phyloP scores from a whole-genome alignment of 2,888 invertebrate species.

The Drosophila nr. perissopoda region DNA sequence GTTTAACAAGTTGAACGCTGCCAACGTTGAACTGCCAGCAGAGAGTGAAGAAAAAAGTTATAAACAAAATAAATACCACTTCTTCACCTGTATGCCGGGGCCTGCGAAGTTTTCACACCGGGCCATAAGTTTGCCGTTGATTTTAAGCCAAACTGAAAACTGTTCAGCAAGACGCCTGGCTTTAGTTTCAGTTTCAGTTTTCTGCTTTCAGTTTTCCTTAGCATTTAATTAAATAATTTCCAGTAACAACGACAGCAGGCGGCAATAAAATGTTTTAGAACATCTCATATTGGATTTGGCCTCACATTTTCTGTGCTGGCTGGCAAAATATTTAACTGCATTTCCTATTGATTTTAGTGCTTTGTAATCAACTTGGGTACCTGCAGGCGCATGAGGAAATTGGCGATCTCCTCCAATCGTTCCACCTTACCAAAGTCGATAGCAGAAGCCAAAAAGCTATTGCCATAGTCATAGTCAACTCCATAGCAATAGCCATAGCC shows the following conservation, averaged over 20 bases:
- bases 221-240: constrained; percentile 78
- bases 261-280: constrained; percentile 44
- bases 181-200: constrained; percentile 34
- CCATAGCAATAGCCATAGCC: constrained; percentile 26
- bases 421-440: constrained; percentile 42
- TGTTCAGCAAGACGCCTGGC: constrained; percentile 21
- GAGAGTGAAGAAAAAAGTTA: background rate
- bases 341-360: constrained; percentile 78
- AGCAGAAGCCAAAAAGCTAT: constrained; percentile 26
- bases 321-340: constrained; percentile 81
- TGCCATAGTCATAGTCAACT: constrained; percentile 28
- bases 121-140: constrained; percentile 69
- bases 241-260: constrained; percentile 45
- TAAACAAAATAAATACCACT: constrained; percentile 31
- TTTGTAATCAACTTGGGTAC: constrained; percentile 75
- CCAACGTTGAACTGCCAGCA: constrained; percentile 34
- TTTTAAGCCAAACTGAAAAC: constrained; percentile 52
- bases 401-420: constrained; percentile 78
- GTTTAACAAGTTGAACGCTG: constrained; percentile 77
- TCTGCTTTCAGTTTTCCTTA: constrained; percentile 38
- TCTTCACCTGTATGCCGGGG: constrained; percentile 43
- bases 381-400: constrained; percentile 71
- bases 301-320: constrained; percentile 45
- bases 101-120: constrained; percentile 66
- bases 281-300: constrained; percentile 64